Percentiles rank a stretch among this genome's conserved stretches.
phyloP scores from a whole-genome alignment of 1,140 invertebrate genomes.

The Drosophila azteca region DNA sequence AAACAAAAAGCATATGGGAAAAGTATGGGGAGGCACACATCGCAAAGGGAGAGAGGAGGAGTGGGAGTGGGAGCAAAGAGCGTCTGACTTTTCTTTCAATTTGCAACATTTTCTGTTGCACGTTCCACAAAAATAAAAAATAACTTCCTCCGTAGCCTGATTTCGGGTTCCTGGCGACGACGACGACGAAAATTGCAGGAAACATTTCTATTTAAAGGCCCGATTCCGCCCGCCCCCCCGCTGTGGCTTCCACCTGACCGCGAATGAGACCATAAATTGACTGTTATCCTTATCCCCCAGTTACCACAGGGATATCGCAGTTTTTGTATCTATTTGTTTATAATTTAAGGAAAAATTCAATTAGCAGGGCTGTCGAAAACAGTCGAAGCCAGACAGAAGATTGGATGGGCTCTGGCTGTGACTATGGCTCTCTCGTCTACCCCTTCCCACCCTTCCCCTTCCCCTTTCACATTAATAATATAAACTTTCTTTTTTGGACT shows the following conservation, averaged over 20 bases:
- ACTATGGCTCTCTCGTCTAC: not conserved
- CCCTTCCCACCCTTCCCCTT: not conserved
- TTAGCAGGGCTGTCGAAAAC: constrained; percentile 72
- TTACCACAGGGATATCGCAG: not conserved
- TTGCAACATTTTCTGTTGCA: constrained; percentile 77
- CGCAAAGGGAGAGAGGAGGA: not conserved
- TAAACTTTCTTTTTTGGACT: constrained; percentile 64
- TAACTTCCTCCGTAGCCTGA: constrained; percentile 47
- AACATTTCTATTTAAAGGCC: constrained; percentile 71
- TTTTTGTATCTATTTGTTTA: constrained; percentile 48
- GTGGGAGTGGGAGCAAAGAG: not conserved
- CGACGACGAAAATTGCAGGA: constrained; percentile 66
- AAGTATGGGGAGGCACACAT: constrained; percentile 1
- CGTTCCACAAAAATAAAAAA: constrained; percentile 67
- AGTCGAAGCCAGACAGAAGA: constrained; percentile 46
- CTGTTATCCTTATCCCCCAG: not conserved
- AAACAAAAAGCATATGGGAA: constrained; percentile 67
- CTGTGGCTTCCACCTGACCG: not conserved
- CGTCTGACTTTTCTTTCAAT: constrained; percentile 73
- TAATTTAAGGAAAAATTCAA: constrained; percentile 75
- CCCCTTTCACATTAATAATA: constrained; percentile 61
- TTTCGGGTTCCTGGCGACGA: constrained; percentile 55
- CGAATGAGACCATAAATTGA: not conserved
- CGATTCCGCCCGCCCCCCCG: not conserved
- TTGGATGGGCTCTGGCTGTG: not conserved